phyloP scores from a whole-genome alignment of 2,888 invertebrate species.

The Choreutis nemorana region DNA sequence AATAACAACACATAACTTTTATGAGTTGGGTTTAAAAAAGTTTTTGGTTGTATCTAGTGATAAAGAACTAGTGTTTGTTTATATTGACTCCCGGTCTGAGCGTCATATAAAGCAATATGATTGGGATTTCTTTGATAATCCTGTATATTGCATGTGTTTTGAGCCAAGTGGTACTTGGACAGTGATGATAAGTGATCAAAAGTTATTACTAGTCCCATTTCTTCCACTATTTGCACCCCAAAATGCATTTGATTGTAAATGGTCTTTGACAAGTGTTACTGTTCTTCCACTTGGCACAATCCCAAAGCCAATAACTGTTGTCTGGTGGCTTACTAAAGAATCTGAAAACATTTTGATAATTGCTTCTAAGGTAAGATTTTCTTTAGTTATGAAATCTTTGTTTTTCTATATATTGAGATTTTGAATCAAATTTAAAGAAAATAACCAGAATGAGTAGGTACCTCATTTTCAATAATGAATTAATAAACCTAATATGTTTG shows the following conservation, averaged over 20 bases:
- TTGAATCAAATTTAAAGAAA: not conserved
- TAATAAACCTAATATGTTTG: not conserved
- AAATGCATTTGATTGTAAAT: conserved; percentile 49
- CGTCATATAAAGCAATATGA: conserved; percentile 45
- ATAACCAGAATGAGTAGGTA: not conserved
- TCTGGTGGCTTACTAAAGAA: conserved; percentile 82
- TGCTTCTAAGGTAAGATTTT: conserved; percentile 66
- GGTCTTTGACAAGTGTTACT: conserved; percentile 56
- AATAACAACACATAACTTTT: conserved; percentile 43
- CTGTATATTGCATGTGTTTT: conserved; percentile 78
- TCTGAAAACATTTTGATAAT: conserved; percentile 75
- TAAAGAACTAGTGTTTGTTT: conserved; percentile 45
- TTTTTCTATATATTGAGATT: not conserved
- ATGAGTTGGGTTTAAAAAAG: conserved; percentile 55
- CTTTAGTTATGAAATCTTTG: not conserved
- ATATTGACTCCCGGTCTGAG: conserved; percentile 41
- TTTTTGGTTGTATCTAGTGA: conserved; percentile 51
- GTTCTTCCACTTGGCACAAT: conserved; percentile 43
- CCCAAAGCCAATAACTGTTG: conserved; percentile 66
- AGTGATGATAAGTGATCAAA: conserved; percentile 66
- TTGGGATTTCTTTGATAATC: conserved; percentile 58
- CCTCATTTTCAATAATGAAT: not conserved
- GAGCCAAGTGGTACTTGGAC: conserved; percentile 85
- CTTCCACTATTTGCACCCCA: conserved; percentile 51
- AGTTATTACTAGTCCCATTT: conserved; percentile 56